Percentiles rank a stretch among this genome's conserved stretches.
These are phyloP conservation scores for Channallabes apus DNA, from an alignment of 2,797 vertebrate genomes.

Conservation along the genomic window DNA sequence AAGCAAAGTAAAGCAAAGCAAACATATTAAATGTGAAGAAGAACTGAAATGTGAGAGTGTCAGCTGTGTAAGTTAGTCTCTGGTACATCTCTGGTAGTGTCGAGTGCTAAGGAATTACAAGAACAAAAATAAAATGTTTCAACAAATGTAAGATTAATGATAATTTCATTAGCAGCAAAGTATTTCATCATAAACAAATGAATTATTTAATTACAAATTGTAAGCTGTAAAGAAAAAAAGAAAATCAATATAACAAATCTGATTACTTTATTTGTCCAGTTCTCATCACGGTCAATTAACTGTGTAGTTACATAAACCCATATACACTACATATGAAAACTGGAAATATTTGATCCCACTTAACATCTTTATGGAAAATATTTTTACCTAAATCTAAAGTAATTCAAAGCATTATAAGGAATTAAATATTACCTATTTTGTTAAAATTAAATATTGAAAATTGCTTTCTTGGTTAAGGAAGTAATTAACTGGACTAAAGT, in stretches of 20 bases:
- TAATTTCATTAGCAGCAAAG: neutral
- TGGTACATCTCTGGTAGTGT: neutral
- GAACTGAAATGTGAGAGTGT: neutral
- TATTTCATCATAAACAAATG: neutral
- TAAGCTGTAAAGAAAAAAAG: neutral
- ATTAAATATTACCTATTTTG: too few species aligned
- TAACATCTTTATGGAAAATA: too few species aligned
- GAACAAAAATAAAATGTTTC: neutral
- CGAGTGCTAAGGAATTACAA: neutral
- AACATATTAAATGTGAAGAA: conserved; percentile 16
- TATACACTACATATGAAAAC: neutral
- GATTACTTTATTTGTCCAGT: neutral
- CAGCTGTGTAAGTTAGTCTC: neutral
- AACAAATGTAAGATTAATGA: neutral
- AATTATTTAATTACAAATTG: neutral
- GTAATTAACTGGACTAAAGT: neutral
- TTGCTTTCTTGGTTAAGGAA: neutral
- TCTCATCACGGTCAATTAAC: neutral
- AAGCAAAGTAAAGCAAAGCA: conserved; percentile 48
- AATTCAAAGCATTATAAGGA: too few species aligned
- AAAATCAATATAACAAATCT: neutral
- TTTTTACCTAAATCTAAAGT: too few species aligned
- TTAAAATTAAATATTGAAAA: too few species aligned
- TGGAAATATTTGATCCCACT: too few species aligned
- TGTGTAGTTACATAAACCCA: neutral